Percentiles rank a stretch among this genome's conserved stretches.
phyloP scores from a whole-genome alignment of 2,888 invertebrate genomes.

The Erynnis tages region DNA sequence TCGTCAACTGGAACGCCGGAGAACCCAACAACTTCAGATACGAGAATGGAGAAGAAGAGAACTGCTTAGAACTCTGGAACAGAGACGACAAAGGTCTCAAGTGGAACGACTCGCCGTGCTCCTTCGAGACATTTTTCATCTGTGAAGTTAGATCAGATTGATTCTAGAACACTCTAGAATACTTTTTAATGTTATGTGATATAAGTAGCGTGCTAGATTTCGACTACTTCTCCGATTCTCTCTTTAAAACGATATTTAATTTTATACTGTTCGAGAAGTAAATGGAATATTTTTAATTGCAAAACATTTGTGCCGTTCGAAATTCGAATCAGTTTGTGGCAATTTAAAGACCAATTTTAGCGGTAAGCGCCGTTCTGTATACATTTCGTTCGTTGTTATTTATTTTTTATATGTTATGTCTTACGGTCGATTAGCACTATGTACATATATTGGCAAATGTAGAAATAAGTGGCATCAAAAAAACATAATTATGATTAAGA shows the following conservation, averaged over 20 bases:
- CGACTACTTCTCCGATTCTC: constrained; percentile 13
- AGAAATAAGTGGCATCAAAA: constrained; percentile 34
- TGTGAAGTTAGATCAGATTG: constrained; percentile 89
- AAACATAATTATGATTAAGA: constrained; percentile 36
- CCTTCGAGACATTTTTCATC: constrained; percentile 95
- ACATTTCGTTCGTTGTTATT: constrained; percentile 25
- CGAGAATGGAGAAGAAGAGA: constrained; percentile 96
- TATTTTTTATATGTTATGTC: constrained; percentile 30
- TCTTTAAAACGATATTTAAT: background rate
- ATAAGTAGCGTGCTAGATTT: constrained; percentile 54
- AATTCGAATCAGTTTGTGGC: no score
- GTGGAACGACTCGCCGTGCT: constrained; percentile 97
- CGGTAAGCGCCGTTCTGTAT: background rate
- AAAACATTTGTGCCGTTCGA: background rate
- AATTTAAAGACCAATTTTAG: no score
- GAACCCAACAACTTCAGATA: constrained; percentile 97
- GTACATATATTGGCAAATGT: constrained; percentile 21
- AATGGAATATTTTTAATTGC: background rate
- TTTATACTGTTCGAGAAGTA: background rate
- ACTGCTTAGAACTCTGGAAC: constrained; percentile 95
- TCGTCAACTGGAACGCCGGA: constrained; percentile 96
- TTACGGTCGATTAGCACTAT: constrained; percentile 18
- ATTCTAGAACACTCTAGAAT: constrained; percentile 36
- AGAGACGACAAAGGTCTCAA: constrained; percentile 95
- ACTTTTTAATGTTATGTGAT: constrained; percentile 44